Evolutionary conservation across 2,113 vertebrate genomes (phyloP).

Genomic region (Copsychus sechellarum): DNA sequence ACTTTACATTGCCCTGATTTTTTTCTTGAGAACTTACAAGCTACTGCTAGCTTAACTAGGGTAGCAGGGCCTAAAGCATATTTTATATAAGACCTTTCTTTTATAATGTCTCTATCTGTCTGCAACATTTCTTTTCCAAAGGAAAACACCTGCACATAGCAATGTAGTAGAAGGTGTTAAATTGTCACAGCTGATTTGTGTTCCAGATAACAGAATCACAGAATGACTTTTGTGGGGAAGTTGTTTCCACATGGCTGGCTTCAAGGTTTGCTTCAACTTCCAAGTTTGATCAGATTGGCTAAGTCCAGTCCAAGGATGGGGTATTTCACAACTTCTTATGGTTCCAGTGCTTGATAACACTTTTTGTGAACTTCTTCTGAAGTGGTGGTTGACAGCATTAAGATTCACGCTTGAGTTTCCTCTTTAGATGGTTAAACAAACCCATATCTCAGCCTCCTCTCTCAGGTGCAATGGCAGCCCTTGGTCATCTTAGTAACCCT

Average conservation of each 20-base stretch:
- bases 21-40: too few species aligned
- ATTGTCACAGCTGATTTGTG: not conserved
- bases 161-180: not conserved
- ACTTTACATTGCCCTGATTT: too few species aligned
- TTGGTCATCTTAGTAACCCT: not conserved
- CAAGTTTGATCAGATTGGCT: not conserved
- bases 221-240: not conserved
- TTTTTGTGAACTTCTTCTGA: not conserved
- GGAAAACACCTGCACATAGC: not conserved
- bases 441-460: not conserved
- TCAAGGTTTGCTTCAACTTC: not conserved
- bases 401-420: not conserved
- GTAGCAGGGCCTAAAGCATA: too few species aligned
- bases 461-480: not conserved
- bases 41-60: too few species aligned
- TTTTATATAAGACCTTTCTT: too few species aligned
- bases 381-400: not conserved
- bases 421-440: not conserved
- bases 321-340: not conserved
- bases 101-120: too few species aligned
- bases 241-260: not conserved
- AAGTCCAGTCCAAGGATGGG: not conserved
- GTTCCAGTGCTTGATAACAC: not conserved
- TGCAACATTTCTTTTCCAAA: not conserved
- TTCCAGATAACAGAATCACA: not conserved